These are phyloP conservation scores for Schizotus pectinicornis DNA, from an alignment of 2,888 invertebrate species.

Conservation along the genomic window DNA sequence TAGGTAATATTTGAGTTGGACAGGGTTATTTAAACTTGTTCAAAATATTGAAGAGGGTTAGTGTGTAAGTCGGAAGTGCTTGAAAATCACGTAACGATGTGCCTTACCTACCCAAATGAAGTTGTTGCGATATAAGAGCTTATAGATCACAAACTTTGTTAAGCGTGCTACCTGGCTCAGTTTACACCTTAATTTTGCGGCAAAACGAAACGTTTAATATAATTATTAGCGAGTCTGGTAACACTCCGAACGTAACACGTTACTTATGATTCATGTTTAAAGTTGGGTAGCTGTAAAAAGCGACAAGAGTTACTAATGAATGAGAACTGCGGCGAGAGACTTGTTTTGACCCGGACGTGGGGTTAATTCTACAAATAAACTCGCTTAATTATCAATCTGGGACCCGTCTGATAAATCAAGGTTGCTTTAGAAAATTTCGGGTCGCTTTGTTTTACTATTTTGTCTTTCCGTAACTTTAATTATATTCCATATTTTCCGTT, in stretches of 20 bases:
- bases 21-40: constrained; percentile 15
- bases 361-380: constrained; percentile 45
- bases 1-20: constrained; percentile 11
- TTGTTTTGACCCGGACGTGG: constrained; percentile 44
- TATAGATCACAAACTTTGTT: constrained; percentile 27
- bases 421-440: constrained; percentile 27
- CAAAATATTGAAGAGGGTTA: constrained; percentile 4
- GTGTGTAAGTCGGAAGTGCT: constrained; percentile 8
- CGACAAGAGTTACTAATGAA: constrained; percentile 40
- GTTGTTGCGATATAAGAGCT: constrained; percentile 21
- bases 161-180: constrained; percentile 24
- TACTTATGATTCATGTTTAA: constrained; percentile 43
- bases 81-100: constrained; percentile 6
- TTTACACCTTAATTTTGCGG: constrained; percentile 33
- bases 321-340: constrained; percentile 38
- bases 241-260: constrained; percentile 35
- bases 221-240: constrained; percentile 38
- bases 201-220: constrained; percentile 41
- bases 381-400: constrained; percentile 42
- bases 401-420: constrained; percentile 36
- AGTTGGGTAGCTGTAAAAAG: constrained; percentile 40
- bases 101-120: constrained; percentile 19
- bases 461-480: constrained; percentile 8
- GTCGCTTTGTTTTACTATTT: constrained; percentile 22
- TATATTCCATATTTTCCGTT: constrained; percentile 14